A percentile compares a stretch with the other conserved stretches of the same genome.
These are phyloP conservation scores for Subacronicta megacephala DNA, from an alignment of 2,888 invertebrate species.

Conservation along the genomic window DNA sequence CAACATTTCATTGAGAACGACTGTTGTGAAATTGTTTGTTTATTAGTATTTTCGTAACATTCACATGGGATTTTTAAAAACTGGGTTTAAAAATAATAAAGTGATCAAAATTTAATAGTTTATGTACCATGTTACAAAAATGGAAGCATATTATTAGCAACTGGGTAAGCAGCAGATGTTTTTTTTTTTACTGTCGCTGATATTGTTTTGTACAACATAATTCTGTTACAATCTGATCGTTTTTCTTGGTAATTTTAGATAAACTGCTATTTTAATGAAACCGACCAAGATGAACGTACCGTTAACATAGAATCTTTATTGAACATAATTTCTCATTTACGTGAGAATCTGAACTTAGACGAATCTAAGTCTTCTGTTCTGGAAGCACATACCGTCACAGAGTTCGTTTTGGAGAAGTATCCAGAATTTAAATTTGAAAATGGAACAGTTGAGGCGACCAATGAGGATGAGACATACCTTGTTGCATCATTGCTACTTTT, in stretches of 20 bases:
- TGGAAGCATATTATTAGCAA: constrained; percentile 83
- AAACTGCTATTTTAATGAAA: constrained; percentile 82
- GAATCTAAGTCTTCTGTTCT: constrained; percentile 81
- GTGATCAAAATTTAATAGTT: constrained; percentile 38
- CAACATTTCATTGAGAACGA: constrained; percentile 63
- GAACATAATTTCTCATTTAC: constrained; percentile 78
- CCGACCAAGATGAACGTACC: constrained; percentile 60
- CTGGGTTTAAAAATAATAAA: constrained; percentile 22
- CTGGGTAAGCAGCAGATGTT: constrained; percentile 75
- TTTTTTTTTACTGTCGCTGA: constrained; percentile 10
- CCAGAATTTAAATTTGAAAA: constrained; percentile 84
- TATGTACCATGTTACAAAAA: constrained; percentile 75
- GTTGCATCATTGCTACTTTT: constrained; percentile 87
- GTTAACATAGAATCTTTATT: constrained; percentile 73
- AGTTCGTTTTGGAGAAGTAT: constrained; percentile 83
- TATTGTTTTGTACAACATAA: constrained; percentile 1
- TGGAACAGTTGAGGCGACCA: constrained; percentile 67
- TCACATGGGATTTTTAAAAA: constrained; percentile 33
- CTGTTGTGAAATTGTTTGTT: constrained; percentile 71
- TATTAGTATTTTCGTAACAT: constrained; percentile 58
- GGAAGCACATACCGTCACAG: constrained; percentile 77
- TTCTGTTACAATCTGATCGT: not conserved
- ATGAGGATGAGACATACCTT: constrained; percentile 76
- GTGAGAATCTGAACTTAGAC: constrained; percentile 79
- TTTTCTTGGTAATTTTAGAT: constrained; percentile 69